Evolutionary conservation across 2,113 vertebrate genomes (phyloP).

Genomic region (Mellivora capensis): DNA sequence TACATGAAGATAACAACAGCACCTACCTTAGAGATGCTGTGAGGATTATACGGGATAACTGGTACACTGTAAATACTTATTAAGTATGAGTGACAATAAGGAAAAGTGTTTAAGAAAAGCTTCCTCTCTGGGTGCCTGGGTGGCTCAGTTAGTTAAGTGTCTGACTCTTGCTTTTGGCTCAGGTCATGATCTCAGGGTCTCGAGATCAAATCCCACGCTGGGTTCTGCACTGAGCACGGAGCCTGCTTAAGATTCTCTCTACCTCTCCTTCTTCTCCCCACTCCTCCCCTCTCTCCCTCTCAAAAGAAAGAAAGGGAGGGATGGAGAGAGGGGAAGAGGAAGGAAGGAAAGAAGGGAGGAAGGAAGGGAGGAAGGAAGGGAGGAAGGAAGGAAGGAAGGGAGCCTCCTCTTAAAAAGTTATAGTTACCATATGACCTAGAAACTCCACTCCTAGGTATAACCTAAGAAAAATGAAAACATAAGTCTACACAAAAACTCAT

Average conservation of each 20-base stretch:
- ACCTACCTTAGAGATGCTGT: not conserved
- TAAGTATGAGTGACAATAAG: not conserved
- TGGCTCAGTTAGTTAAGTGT: too few species aligned
- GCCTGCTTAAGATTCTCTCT: not conserved
- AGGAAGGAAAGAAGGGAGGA: too few species aligned
- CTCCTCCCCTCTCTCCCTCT: not conserved
- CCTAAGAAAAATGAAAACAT: not conserved
- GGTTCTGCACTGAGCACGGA: not conserved
- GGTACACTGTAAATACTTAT: not conserved
- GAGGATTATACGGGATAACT: not conserved
- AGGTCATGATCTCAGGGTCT: too few species aligned
- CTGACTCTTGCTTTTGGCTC: too few species aligned
- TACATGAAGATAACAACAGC: not conserved
- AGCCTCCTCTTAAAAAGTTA: not conserved
- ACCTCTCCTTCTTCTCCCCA: not conserved
- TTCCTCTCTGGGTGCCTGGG: not conserved
- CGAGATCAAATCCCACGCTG: not conserved
- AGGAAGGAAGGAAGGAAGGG: too few species aligned
- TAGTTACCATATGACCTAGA: not conserved
- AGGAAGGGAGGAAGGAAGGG: too few species aligned
- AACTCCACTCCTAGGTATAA: not conserved
- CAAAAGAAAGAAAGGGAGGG: too few species aligned
- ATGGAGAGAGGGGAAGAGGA: not conserved
- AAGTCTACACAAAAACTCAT: not conserved
- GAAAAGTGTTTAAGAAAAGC: constrained; percentile 1